These are phyloP conservation scores for Brenthis hecate DNA, from an alignment of 2,888 invertebrate genomes.

Conservation along the genomic window DNA sequence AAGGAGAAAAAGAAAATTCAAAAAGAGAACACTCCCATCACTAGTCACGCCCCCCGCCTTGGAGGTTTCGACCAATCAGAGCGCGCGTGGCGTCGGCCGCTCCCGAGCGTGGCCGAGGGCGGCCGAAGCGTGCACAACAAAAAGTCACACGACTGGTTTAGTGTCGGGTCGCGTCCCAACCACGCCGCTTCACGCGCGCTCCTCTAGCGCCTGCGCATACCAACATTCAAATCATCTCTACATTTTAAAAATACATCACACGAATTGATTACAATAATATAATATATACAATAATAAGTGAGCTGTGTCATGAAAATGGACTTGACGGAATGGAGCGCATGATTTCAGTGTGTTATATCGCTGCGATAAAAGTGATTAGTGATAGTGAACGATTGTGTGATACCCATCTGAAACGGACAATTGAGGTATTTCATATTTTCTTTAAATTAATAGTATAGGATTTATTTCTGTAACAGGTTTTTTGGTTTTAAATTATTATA, in stretches of 20 bases:
- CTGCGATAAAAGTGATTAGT: conserved; percentile 77
- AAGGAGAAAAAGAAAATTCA: conserved; percentile 80
- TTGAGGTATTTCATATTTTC: conserved; percentile 60
- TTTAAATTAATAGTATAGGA: not conserved
- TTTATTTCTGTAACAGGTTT: not conserved
- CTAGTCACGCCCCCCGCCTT: conserved; percentile 69
- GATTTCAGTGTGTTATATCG: conserved; percentile 74
- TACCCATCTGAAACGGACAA: conserved; percentile 67
- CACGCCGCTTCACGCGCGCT: conserved; percentile 76
- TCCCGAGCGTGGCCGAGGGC: conserved; percentile 64
- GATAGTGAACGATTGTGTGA: conserved; percentile 77
- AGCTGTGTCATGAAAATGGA: conserved; percentile 73
- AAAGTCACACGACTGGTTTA: conserved; percentile 80
- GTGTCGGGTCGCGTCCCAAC: conserved; percentile 82
- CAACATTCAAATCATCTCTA: conserved; percentile 60
- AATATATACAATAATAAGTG: conserved; percentile 48
- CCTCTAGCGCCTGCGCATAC: conserved; percentile 64
- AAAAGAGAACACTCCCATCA: conserved; percentile 79
- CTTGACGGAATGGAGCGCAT: conserved; percentile 77
- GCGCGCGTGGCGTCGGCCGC: conserved; percentile 48
- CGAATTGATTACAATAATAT: conserved; percentile 20
- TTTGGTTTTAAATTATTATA: not conserved
- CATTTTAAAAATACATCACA: conserved; percentile 26
- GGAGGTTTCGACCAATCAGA: conserved; percentile 53
- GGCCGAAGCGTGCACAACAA: conserved; percentile 78